Percentiles rank a stretch among this genome's conserved stretches.
These are phyloP conservation scores for Drosophila sp. DNA, from an alignment of 1,140 invertebrate species.

Conservation along the genomic window DNA sequence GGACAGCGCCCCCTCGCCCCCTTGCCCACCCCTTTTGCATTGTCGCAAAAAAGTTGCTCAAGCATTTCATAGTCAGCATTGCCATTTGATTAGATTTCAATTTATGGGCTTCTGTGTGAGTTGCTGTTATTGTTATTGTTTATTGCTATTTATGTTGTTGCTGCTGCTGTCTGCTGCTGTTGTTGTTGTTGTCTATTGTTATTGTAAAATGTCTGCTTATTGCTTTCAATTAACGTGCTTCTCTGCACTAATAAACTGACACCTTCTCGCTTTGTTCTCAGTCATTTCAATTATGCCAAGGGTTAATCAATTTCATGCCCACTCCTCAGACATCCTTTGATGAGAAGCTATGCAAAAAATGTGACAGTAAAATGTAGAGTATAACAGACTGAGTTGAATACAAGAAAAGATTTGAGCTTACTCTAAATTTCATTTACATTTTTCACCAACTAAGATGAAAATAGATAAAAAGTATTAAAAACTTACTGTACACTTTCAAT, in stretches of 20 bases:
- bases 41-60: slow-evolving; percentile 37
- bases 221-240: slow-evolving; percentile 1
- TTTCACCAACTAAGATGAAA: slow-evolving; percentile 53
- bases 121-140: slow-evolving; percentile 4
- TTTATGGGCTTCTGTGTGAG: slow-evolving; percentile 51
- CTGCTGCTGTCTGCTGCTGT: too few relatives aligned
- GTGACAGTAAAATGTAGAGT: background rate
- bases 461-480: background rate
- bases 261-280: background rate
- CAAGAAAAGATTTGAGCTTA: too few relatives aligned
- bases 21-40: background rate
- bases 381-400: background rate
- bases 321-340: background rate
- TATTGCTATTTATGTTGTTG: background rate
- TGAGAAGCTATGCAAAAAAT: slow-evolving; percentile 1
- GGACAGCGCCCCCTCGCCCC: background rate
- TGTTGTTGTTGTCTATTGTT: background rate
- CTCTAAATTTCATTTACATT: background rate
- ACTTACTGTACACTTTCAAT: background rate
- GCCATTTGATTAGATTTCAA: slow-evolving; percentile 77
- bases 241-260: slow-evolving; percentile 9
- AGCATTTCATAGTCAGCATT: slow-evolving; percentile 73
- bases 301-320: slow-evolving; percentile 15
- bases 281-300: slow-evolving; percentile 10
- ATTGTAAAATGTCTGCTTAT: background rate